A percentile compares a stretch with the other conserved stretches of the same genome.
phyloP scores from a whole-genome alignment of 2,113 vertebrate species.

The Ammodytes marinus region DNA sequence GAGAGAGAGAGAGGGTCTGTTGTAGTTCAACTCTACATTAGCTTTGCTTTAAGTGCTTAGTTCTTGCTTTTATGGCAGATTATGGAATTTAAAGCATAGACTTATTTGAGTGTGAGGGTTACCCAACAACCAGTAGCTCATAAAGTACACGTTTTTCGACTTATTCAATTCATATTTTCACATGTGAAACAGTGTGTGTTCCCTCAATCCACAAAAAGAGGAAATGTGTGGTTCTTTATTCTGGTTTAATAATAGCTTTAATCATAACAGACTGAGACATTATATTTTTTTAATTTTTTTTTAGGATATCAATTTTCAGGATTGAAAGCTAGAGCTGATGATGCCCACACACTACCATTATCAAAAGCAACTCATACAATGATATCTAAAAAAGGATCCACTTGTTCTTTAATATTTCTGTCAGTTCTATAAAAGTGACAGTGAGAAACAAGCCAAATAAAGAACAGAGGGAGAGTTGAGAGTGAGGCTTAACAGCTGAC shows the following conservation, averaged over 20 bases:
- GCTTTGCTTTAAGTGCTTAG: conserved; percentile 6
- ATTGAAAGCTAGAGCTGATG: not conserved
- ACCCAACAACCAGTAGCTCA: conserved; percentile 1
- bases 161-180: not conserved
- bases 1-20: not conserved
- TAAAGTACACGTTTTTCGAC: not conserved
- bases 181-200: conserved; percentile 3
- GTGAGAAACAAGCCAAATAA: conserved; percentile 10
- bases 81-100: conserved; percentile 14
- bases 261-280: not conserved
- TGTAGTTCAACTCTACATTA: not conserved
- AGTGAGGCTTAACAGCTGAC: conserved; percentile 16
- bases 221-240: not conserved
- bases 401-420: not conserved
- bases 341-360: not conserved
- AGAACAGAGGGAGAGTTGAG: conserved; percentile 36
- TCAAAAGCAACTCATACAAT: not conserved
- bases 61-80: conserved; percentile 2
- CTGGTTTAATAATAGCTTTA: not conserved
- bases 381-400: not conserved
- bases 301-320: not conserved
- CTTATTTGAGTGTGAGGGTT: conserved; percentile 2
- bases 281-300: too few relatives aligned
- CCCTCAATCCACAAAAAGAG: not conserved
- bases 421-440: not conserved